Conservation (phyloP, 2,797 vertebrate species). For the Notamacropus eugenii region DNA sequence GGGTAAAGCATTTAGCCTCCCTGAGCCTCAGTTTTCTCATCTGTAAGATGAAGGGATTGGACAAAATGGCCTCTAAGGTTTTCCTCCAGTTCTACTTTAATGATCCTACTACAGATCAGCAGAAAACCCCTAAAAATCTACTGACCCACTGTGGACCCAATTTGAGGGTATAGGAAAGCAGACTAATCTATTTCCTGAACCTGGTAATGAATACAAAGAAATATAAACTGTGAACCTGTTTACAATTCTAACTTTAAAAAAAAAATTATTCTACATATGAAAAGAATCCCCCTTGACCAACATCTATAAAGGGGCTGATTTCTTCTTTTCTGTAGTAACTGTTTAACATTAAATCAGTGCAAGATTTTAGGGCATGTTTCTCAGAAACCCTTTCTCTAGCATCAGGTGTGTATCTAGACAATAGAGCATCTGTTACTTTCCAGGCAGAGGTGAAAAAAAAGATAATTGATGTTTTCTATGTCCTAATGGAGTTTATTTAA, state of each 20-base stretch:
- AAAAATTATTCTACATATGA: constrained; percentile 31
- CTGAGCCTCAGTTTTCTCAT: not conserved
- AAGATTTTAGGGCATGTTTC: constrained; percentile 66
- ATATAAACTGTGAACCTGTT: constrained; percentile 64
- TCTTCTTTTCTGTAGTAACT: constrained; percentile 62
- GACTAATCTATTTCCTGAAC: constrained; percentile 40
- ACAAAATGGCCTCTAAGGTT: not conserved
- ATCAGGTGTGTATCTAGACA: constrained; percentile 66
- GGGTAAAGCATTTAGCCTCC: not conserved
- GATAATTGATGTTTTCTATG: constrained; percentile 64
- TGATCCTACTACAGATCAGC: not conserved
- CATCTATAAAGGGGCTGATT: constrained; percentile 58
- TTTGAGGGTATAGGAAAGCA: constrained; percentile 47
- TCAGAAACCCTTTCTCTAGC: constrained; percentile 72
- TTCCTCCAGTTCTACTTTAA: not conserved
- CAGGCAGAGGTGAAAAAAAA: constrained; percentile 45
- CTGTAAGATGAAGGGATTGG: not conserved
- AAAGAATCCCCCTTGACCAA: constrained; percentile 41
- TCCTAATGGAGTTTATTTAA: constrained; percentile 57
- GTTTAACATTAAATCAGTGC: constrained; percentile 70
- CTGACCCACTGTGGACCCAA: constrained; percentile 42
- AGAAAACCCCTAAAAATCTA: constrained; percentile 20
- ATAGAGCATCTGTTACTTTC: constrained; percentile 75
- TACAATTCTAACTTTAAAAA: constrained; percentile 68
- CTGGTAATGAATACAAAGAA: constrained; percentile 56